Conservation (phyloP, 2,797 vertebrate genomes). For the Telmatherina bonti region DNA sequence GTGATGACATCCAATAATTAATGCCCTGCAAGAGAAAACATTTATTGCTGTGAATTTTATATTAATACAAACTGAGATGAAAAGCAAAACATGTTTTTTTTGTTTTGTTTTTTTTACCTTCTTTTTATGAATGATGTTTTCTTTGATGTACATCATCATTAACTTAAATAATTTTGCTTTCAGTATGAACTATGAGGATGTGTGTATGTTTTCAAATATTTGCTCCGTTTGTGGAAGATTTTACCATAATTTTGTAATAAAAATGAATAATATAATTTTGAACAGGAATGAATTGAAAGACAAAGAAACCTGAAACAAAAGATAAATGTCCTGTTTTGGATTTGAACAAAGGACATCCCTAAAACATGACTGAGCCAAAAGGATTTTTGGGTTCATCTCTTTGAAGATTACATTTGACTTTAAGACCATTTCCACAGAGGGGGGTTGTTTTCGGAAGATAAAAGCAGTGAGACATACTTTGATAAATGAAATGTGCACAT, state of each 20-base stretch:
- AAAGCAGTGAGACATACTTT: constrained; percentile 50
- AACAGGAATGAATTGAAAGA: neutral
- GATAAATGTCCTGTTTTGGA: constrained; percentile 45
- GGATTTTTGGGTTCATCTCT: constrained; percentile 48
- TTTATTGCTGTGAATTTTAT: neutral
- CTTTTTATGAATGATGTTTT: too few relatives aligned
- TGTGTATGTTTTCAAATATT: neutral
- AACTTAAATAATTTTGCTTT: too few relatives aligned
- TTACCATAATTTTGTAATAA: neutral
- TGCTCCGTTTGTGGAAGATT: neutral
- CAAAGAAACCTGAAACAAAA: constrained; percentile 7
- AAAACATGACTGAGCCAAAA: constrained; percentile 19
- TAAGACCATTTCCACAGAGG: constrained; percentile 32
- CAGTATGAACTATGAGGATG: neutral
- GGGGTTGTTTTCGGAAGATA: constrained; percentile 51
- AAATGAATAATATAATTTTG: constrained; percentile 9
- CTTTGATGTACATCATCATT: too few relatives aligned
- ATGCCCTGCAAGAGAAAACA: neutral
- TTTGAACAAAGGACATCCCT: constrained; percentile 41
- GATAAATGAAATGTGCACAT: constrained; percentile 54
- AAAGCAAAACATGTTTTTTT: too few relatives aligned
- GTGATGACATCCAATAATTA: constrained; percentile 1
- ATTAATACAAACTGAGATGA: too few relatives aligned
- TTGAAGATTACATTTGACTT: constrained; percentile 65
- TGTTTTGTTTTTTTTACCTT: too few relatives aligned